phyloP scores from a whole-genome alignment of 2,797 vertebrate genomes.

The Ambastaia sidthimunki region DNA sequence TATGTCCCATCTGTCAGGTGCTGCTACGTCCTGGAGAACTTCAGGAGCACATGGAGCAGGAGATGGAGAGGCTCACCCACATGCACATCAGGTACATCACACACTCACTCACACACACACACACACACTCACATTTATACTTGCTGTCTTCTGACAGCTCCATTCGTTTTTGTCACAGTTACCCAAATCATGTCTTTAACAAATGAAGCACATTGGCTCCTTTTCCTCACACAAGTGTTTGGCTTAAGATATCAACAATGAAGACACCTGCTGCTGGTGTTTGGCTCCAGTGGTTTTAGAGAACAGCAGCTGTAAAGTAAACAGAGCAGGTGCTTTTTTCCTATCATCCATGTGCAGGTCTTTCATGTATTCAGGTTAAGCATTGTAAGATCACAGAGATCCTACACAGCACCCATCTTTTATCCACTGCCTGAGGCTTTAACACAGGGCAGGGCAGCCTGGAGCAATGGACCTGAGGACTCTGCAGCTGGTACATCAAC shows the following conservation, averaged over 20 bases:
- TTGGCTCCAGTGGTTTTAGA: slow-evolving; percentile 20
- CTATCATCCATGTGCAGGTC: slow-evolving; percentile 49
- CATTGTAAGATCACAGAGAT: slow-evolving; percentile 52
- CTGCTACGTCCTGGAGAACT: slow-evolving; percentile 93
- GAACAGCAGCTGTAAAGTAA: not conserved
- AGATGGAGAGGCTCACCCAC: slow-evolving; percentile 91
- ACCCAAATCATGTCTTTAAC: not conserved
- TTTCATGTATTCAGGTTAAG: slow-evolving; percentile 51
- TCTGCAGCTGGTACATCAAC: slow-evolving; percentile 7
- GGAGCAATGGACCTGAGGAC: slow-evolving; percentile 26
- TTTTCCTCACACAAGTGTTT: slow-evolving; percentile 15
- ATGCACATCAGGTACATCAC: slow-evolving; percentile 86
- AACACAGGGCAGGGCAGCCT: slow-evolving; percentile 24
- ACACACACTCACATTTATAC: slow-evolving; percentile 29
- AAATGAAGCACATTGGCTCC: slow-evolving; percentile 37
- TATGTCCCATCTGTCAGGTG: slow-evolving; percentile 98
- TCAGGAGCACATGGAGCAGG: slow-evolving; percentile 98
- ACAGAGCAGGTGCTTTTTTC: slow-evolving; percentile 27
- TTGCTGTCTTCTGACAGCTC: slow-evolving; percentile 19
- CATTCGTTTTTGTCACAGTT: slow-evolving; percentile 31
- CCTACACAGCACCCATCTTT: slow-evolving; percentile 37
- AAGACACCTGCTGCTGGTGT: slow-evolving; percentile 37
- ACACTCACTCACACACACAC: slow-evolving; percentile 30
- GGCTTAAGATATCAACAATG: slow-evolving; percentile 1
- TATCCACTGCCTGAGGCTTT: slow-evolving; percentile 30